A percentile compares a stretch with the other conserved stretches of the same genome.
These are phyloP conservation scores for Pentalonia nigronervosa DNA, from an alignment of 1,140 invertebrate species.

Conservation along the genomic window DNA sequence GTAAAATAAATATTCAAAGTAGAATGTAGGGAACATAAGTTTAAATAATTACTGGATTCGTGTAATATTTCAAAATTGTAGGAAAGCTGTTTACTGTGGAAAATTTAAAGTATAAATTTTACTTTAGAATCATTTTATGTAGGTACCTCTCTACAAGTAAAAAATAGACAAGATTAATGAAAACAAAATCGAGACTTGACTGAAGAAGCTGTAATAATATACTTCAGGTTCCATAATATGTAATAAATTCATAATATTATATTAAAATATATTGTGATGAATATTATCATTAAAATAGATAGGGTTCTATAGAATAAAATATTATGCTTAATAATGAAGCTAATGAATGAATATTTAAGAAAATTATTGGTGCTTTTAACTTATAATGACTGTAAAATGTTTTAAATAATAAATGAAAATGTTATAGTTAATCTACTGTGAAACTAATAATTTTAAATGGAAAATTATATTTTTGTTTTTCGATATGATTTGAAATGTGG, in stretches of 20 bases:
- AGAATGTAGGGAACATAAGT: neutral
- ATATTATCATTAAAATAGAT: neutral
- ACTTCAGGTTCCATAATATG: neutral
- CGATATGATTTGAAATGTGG: too few species aligned
- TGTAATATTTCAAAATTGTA: neutral
- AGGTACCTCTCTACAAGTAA: neutral
- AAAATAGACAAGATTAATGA: constrained; percentile 8
- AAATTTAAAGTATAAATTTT: neutral
- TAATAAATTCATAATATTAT: neutral
- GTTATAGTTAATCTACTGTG: neutral
- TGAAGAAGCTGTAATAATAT: neutral
- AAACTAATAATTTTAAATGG: neutral
- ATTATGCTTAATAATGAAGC: neutral
- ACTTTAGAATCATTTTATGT: neutral
- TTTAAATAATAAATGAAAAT: neutral
- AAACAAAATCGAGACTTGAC: neutral
- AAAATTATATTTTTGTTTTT: too few species aligned
- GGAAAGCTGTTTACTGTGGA: neutral
- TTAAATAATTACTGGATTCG: neutral
- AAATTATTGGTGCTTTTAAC: neutral
- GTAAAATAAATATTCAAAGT: neutral
- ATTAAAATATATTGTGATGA: neutral
- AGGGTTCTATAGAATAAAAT: neutral
- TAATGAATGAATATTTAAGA: neutral
- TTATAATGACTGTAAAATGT: neutral